Evolutionary conservation across 1,140 invertebrate genomes (phyloP).

Genomic region (Lineus longissimus): DNA sequence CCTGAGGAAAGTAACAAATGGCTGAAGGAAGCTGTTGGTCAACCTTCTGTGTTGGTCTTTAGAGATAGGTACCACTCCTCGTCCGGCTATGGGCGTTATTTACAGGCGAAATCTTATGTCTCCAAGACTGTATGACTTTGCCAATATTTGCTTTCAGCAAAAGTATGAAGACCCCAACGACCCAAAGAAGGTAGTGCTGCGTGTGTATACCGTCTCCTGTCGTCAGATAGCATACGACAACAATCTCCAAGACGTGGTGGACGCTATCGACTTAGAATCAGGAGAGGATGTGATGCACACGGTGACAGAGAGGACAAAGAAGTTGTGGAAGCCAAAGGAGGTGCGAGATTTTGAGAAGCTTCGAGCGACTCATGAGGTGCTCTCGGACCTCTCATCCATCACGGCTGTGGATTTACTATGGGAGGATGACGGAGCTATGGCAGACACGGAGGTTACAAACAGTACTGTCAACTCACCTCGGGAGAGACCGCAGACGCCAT

Average conservation of each 20-base stretch:
- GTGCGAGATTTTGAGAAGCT: background rate
- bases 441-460: background rate
- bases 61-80: too few relatives aligned
- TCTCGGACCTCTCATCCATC: background rate
- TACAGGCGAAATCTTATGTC: too few relatives aligned
- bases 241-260: conserved; percentile 33
- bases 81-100: too few relatives aligned
- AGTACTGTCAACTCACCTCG: too few relatives aligned
- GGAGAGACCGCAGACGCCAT: too few relatives aligned
- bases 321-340: conserved; percentile 17
- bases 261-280: conserved; percentile 42
- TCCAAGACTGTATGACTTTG: background rate
- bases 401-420: background rate
- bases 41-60: too few relatives aligned
- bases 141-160: background rate
- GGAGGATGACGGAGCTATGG: background rate
- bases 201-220: conserved; percentile 31
- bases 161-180: background rate
- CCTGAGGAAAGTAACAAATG: background rate
- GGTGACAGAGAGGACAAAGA: conserved; percentile 17
- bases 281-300: conserved; percentile 30
- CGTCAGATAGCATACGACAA: conserved; percentile 45
- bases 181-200: conserved; percentile 8
- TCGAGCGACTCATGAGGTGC: background rate
- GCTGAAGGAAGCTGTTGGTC: too few relatives aligned